Evolutionary conservation across 2,888 invertebrate genomes (phyloP), one percentile per base, ranked within the genome.

Genomic region (Hemaris fuciformis): DNA sequence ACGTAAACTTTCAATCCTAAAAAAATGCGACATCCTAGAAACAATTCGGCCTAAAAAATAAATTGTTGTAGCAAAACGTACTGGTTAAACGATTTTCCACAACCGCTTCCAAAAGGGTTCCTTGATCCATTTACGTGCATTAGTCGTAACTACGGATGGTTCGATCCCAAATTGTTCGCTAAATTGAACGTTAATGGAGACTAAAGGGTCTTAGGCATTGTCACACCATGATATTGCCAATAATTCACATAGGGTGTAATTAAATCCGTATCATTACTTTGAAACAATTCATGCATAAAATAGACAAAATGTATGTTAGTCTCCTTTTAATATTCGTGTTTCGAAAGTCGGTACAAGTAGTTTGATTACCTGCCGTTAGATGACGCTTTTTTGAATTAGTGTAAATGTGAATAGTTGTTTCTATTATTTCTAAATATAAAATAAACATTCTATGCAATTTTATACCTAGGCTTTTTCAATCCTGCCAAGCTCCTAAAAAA

Each of bases 161-260:
- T 63, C 60, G 34, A 60, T 58, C 56, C 34, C 45, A 63, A 62
- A 66, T 64, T 58, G 63, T 38, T 62, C 58, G 18, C 46, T 46
- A 60, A 62, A 66, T 64, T 64, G 64, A 62, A 59, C 41, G 57
- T 62, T 59, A 64, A 56, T 60, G 66, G 60, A 59, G 18, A 61
- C 38, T 41, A 38, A 61, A 62, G 57, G 53, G 53, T 53, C 27
- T 48, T 31, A 27, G 7, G 15, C 15, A 27, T 31, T 10, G 7
- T 1, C 8, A 53, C 27, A 15, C 8, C 10, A 42, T 18, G 23
- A 31, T 53, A 53, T 53, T 53, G 31, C 53, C 31, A 18, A 31
- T 53, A 53, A 18, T 53, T 31, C 27, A 31, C 10, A 3, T 4
- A 7, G 10, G 7, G 27, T 3, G 23, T 45, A 45, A 45, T 45